Percentiles rank a stretch among this genome's conserved stretches.
These are phyloP conservation scores for Psophia crepitans DNA, from an alignment of 2,113 vertebrate species.

Conservation along the genomic window DNA sequence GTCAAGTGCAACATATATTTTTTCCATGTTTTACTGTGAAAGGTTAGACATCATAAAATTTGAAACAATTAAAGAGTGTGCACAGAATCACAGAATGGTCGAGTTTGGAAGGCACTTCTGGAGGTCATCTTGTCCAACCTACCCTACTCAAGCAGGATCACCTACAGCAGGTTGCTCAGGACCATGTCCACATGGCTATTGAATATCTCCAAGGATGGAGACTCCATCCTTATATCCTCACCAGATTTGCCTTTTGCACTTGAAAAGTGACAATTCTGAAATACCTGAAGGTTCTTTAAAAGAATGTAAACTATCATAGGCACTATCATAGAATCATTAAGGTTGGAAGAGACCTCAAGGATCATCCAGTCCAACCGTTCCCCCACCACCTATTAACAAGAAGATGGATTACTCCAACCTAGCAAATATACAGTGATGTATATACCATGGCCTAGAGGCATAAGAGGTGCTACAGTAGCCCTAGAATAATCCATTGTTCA, in stretches of 20 bases:
- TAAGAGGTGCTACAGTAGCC: neutral
- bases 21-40: neutral
- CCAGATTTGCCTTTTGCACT: neutral
- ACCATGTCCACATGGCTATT: neutral
- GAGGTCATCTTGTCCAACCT: neutral
- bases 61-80: neutral
- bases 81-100: neutral
- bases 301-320: neutral
- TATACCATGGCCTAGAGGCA: neutral
- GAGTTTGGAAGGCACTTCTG: neutral
- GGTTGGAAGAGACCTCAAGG: too few species aligned
- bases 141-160: neutral
- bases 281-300: neutral
- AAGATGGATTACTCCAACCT: neutral
- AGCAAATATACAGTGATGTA: neutral
- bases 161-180: neutral
- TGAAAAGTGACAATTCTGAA: neutral
- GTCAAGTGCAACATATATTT: neutral
- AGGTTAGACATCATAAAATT: neutral
- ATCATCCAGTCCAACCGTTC: too few species aligned
- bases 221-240: neutral
- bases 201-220: neutral
- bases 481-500: neutral
- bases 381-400: too few species aligned
- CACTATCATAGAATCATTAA: too few species aligned